Evolutionary conservation across 2,888 invertebrate species (phyloP).

Genomic region (Trichogramma evanescens): DNA sequence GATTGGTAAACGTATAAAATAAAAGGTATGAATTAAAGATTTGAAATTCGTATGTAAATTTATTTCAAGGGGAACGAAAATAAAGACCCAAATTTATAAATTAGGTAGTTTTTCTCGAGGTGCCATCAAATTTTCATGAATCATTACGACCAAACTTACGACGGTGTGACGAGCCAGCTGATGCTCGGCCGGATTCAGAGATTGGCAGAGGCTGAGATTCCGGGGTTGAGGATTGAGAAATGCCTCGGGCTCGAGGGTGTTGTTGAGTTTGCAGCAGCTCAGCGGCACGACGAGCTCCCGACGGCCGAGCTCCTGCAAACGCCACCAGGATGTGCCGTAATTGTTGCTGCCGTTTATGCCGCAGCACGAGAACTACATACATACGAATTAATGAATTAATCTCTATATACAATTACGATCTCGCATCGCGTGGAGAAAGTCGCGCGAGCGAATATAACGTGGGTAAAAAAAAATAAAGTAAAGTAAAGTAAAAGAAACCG

Average conservation of each 20-base stretch:
- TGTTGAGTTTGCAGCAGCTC: conserved; percentile 64
- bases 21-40: no score
- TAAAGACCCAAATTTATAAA: not conserved
- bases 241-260: conserved; percentile 51
- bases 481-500: not conserved
- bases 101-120: no score
- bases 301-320: conserved; percentile 66
- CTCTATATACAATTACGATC: not conserved
- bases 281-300: conserved; percentile 62
- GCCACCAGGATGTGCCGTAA: conserved; percentile 76
- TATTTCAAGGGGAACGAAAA: no score
- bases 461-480: no score
- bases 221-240: conserved; percentile 70
- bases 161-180: conserved; percentile 55
- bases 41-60: no score
- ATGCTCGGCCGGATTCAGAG: conserved; percentile 53
- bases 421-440: no score
- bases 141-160: conserved; percentile 43
- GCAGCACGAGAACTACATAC: conserved; percentile 66
- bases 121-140: no score
- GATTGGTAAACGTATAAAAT: no score
- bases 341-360: conserved; percentile 72
- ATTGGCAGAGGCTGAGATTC: conserved; percentile 68
- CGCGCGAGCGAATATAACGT: no score
- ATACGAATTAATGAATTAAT: not conserved